These are phyloP conservation scores for Gryllus longicercus DNA, from an alignment of 2,888 invertebrate genomes.

Conservation along the genomic window DNA sequence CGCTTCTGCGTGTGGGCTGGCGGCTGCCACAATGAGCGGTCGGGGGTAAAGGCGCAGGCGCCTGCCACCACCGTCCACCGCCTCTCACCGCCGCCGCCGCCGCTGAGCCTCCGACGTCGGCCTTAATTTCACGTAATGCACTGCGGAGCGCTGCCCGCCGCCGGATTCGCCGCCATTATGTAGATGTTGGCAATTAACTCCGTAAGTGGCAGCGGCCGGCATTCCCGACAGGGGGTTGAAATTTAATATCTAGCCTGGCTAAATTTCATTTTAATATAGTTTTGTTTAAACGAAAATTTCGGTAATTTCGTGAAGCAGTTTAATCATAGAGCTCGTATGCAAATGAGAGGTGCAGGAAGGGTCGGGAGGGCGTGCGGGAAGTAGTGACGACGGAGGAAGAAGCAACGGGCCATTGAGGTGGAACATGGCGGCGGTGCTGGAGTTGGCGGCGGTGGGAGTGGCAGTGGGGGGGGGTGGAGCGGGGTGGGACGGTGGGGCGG, in stretches of 20 bases:
- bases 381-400: not conserved
- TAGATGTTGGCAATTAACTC: not conserved
- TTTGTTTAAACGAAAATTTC: slow-evolving; percentile 8
- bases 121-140: not conserved
- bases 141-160: not conserved
- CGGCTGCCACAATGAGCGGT: not conserved
- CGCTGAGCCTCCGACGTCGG: not conserved
- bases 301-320: not conserved
- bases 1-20: not conserved
- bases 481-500: not conserved
- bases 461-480: not conserved
- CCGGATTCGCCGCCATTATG: not conserved
- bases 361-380: not conserved
- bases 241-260: not conserved
- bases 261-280: not conserved
- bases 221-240: slow-evolving; percentile 8
- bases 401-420: not conserved
- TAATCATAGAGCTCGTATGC: slow-evolving; percentile 5
- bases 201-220: not conserved
- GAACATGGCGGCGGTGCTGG: not conserved
- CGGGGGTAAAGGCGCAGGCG: not conserved
- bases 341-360: not conserved
- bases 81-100: not conserved
- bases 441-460: no score
- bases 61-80: not conserved